These are phyloP conservation scores for Spheniscus mendiculus DNA, from an alignment of 2,113 vertebrate genomes.

Conservation along the genomic window DNA sequence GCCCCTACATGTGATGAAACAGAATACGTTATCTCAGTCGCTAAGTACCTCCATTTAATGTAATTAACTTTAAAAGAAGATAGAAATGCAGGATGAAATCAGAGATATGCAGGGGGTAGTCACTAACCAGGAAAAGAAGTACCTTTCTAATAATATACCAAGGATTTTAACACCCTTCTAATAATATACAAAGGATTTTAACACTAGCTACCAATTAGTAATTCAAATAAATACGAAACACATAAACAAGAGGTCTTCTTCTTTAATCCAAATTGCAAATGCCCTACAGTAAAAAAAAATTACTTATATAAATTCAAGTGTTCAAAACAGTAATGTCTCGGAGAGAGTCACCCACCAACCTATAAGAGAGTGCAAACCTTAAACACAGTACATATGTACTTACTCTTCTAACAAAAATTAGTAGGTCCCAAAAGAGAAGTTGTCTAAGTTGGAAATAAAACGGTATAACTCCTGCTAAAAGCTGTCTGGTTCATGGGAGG, in stretches of 20 bases:
- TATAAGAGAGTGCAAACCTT: not conserved
- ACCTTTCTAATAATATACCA: conserved; percentile 32
- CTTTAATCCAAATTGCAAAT: not conserved
- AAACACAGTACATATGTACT: not conserved
- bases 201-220: not conserved
- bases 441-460: not conserved
- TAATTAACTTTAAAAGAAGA: conserved; percentile 38
- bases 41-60: conserved; percentile 44
- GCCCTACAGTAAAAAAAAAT: not conserved
- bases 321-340: not conserved
- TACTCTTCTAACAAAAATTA: not conserved
- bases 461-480: not conserved
- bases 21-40: not conserved
- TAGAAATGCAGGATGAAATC: conserved; percentile 26
- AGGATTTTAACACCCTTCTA: not conserved
- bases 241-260: not conserved
- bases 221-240: not conserved
- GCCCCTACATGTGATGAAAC: conserved; percentile 17
- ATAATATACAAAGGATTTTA: conserved; percentile 13
- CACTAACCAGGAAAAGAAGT: conserved; percentile 39
- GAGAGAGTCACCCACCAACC: not conserved
- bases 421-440: not conserved
- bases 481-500: not conserved
- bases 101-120: not conserved
- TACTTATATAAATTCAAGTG: not conserved